Base-by-base conservation (phyloP, 2,888 invertebrate genomes). In the Athetis lepigone region DNA sequence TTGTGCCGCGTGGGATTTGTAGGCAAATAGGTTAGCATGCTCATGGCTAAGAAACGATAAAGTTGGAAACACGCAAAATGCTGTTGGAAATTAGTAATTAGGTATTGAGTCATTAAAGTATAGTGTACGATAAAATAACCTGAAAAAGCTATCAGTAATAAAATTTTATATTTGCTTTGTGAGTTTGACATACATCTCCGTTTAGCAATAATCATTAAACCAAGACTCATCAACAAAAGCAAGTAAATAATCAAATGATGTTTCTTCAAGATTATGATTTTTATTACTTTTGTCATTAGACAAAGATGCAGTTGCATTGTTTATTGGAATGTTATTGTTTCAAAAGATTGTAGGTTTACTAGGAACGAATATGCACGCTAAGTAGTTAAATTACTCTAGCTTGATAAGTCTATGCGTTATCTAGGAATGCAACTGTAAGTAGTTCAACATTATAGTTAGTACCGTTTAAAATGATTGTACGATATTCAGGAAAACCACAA, bases 1-100 rank as follows among this genome's bases (percentile, higher is more conserved):
- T 73, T 70, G 65, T 75, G 54, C 54, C 58, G 64, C 78, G 79
- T 79, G 79, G 63, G 79, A 79, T 67, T 76, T 79, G 55, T 70
- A 68, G 71, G 61, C 65, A 78, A 70, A 70, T 70, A 21, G 78
- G 76, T 79, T 64, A 75, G 59, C 46, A 19, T 52, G 43, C 54
- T 70, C 18, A 19, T 16, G 23, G 33, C n/a, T 51, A 51, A 33
- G 33, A 57, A 52, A 61, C 54, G 6, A 19, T 63, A 19, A 29
- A 25, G 21, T 43, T 39, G n/a, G 11, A 33, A 33, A 19, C 21
- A n/a, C 13, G 49, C 9, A 29, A 13, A 27, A 27, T 49, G 2
- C 11, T 21, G n/a, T 29, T 9, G 13, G 6, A 29, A 27, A 49
- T 37, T 11, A n/a, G 21, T 9, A 21, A n/a, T n/a, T 27, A n/a